These are phyloP conservation scores for Chrysolina oricalcia DNA, from an alignment of 2,888 invertebrate species.

Conservation along the genomic window DNA sequence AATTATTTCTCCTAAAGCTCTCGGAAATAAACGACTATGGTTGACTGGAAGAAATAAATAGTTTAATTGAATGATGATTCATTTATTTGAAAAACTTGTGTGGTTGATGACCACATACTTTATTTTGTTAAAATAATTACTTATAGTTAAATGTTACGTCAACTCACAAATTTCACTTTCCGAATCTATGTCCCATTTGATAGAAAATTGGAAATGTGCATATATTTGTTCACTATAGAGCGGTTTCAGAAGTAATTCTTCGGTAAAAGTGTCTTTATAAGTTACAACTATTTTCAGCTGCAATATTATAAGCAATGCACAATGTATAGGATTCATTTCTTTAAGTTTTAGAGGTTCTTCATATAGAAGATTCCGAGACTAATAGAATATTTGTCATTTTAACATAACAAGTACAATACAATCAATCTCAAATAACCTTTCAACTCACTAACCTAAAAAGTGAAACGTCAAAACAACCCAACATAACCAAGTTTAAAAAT, in stretches of 20 bases:
- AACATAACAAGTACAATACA: no score
- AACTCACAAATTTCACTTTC: conserved; percentile 76
- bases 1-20: conserved; percentile 91
- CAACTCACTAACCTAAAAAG: no score
- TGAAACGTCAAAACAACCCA: no score
- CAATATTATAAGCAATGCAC: conserved; percentile 5
- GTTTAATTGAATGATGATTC: no score
- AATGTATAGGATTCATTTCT: conserved; percentile 11
- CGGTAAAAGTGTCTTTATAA: conserved; percentile 82
- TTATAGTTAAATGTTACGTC: background rate
- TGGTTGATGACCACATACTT: no score
- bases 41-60: conserved; percentile 75
- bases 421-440: no score
- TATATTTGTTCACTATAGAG: conserved; percentile 88
- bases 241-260: conserved; percentile 92
- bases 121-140: no score
- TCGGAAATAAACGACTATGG: conserved; percentile 91
- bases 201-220: conserved; percentile 93
- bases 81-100: no score
- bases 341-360: background rate
- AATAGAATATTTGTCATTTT: background rate
- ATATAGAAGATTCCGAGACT: background rate
- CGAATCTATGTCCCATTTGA: conserved; percentile 80
- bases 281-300: conserved; percentile 32
- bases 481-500: no score